Base-by-base conservation (phyloP, 1,140 invertebrate genomes). In the Drosophila lacteicornis region DNA sequence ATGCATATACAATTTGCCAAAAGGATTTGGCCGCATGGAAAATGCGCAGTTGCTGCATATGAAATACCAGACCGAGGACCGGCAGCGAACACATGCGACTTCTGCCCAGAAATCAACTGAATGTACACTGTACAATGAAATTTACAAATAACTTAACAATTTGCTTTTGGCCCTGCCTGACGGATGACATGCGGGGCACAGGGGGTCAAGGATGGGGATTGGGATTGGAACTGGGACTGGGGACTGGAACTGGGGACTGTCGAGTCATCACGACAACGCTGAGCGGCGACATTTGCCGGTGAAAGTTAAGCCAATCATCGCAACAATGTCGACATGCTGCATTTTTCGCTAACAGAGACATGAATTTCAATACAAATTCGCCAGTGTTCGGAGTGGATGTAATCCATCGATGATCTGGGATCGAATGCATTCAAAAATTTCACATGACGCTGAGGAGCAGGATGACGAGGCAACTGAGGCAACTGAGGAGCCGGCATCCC, bases 91-190 rank as follows among this genome's bases (percentile, higher is more conserved):
- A 77, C 58, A 17, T 57, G 62, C 30, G 45, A 59, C 62, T 62
- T 61, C 40, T 45, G 62, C 33, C 22, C 42, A 15, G 8, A 66
- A 79, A 79, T 67, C 68, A 75, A 68, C 69, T 80, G 59, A 80
- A 42, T 56, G 68, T 79, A 51, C 53, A 73, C 65, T 51, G 36
- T 67, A 81, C 78, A 81, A 60, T 67, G 75, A 85, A 85, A 82
- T 87, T 86, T 87, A 86, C 83, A 86, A 86, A 86, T 86, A 86
- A 87, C 75, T 86, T 86, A 86, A 86, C 83, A 86, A 86, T 86
- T 86, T 86, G 83, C 83, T 86, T 79, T 82, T 82, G 67, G 83
- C 79, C 79, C 75, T 82, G 70, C 79, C 70, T 82, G 70, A 79
- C 81, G 75, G 63, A 69, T 61, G 73, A 55, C 47, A 68, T n/a